Conservation (phyloP, 2,888 invertebrate species). For the Drosophila limbata region DNA sequence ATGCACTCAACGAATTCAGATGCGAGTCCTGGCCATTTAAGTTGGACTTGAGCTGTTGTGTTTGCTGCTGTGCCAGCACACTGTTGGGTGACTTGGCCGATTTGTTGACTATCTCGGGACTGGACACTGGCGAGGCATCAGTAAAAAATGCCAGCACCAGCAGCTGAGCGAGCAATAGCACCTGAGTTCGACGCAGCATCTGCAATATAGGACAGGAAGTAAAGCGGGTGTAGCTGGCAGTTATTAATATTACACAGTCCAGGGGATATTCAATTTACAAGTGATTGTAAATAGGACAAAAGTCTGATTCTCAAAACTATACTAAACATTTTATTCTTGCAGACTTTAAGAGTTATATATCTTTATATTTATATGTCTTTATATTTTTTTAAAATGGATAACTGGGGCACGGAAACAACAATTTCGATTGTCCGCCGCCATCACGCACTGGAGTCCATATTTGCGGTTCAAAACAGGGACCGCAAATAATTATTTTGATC, state of each 20-base stretch:
- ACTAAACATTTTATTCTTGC: too few relatives aligned
- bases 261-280: too few relatives aligned
- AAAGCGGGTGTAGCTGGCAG: slow-evolving; percentile 8
- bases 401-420: too few relatives aligned
- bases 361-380: too few relatives aligned
- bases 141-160: slow-evolving; percentile 50
- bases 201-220: slow-evolving; percentile 22
- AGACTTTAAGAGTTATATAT: too few relatives aligned
- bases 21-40: slow-evolving; percentile 73
- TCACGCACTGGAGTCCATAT: too few relatives aligned
- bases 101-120: slow-evolving; percentile 77
- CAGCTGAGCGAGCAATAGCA: slow-evolving; percentile 48
- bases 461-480: too few relatives aligned
- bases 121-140: slow-evolving; percentile 71
- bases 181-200: slow-evolving; percentile 51
- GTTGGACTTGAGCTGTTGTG: slow-evolving; percentile 44
- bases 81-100: slow-evolving; percentile 59
- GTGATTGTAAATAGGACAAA: too few relatives aligned
- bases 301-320: too few relatives aligned
- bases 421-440: too few relatives aligned
- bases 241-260: not conserved
- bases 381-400: too few relatives aligned
- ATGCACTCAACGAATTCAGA: slow-evolving; percentile 82
- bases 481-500: too few relatives aligned
- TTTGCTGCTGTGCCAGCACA: slow-evolving; percentile 49